A percentile compares a stretch with the other conserved stretches of the same genome.
Evolutionary conservation across 2,888 invertebrate genomes (phyloP).

Genomic region (Acleris emargana): DNA sequence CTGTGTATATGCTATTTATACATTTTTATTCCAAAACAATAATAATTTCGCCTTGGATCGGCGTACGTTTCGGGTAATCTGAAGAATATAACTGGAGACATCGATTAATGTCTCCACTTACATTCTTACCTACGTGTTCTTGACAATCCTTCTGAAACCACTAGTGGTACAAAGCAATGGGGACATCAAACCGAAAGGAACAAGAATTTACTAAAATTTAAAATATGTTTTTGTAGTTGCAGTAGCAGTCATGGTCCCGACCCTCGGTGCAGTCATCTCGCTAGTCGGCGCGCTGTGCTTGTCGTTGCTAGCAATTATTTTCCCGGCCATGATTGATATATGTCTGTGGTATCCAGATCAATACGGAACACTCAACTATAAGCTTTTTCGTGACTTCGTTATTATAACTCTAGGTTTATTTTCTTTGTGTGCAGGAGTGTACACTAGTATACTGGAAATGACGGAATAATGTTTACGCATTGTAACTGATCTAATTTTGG

Average conservation of each 20-base stretch:
- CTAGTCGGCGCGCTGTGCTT: conserved; percentile 94
- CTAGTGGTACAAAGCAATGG: background rate
- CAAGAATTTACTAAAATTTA: background rate
- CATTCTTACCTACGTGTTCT: too few species aligned
- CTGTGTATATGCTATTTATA: too few species aligned
- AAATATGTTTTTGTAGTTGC: conserved; percentile 44
- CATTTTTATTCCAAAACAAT: too few species aligned
- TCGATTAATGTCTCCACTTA: too few species aligned
- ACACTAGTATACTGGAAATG: conserved; percentile 58
- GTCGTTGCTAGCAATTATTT: conserved; percentile 91
- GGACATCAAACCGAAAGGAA: too few species aligned
- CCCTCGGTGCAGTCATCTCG: conserved; percentile 89
- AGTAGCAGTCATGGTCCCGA: conserved; percentile 87
- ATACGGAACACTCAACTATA: conserved; percentile 53
- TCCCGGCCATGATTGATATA: conserved; percentile 86
- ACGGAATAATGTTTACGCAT: background rate
- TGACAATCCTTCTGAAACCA: background rate
- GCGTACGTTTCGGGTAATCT: too few species aligned
- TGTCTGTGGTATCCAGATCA: conserved; percentile 64
- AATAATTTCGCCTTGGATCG: too few species aligned
- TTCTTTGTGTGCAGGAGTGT: conserved; percentile 54
- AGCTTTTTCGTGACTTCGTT: conserved; percentile 50
- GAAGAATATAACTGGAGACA: too few species aligned
- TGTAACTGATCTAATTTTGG: background rate
- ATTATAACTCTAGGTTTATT: conserved; percentile 49